phyloP scores from a whole-genome alignment of 2,113 vertebrate genomes.

The Mastomys natalensis region DNA sequence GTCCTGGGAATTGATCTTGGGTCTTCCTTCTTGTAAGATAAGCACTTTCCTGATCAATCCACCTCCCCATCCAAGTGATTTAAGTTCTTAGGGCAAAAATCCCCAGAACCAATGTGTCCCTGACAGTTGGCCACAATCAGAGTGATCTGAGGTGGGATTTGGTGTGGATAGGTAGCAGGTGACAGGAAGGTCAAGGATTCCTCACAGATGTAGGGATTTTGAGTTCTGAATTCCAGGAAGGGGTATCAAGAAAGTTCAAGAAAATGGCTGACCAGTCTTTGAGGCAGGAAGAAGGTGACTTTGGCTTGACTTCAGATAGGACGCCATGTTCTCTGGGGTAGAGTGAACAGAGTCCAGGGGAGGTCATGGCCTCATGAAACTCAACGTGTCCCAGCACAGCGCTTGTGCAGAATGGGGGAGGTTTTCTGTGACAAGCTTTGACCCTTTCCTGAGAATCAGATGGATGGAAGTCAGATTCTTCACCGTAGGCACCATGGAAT shows the following conservation, averaged over 20 bases:
- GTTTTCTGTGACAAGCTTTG: background rate
- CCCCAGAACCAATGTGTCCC: background rate
- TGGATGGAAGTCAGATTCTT: rapidly evolving
- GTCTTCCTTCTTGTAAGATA: background rate
- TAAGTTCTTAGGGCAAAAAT: background rate
- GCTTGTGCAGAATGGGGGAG: background rate
- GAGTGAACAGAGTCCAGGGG: background rate
- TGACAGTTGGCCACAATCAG: background rate
- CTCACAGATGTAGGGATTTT: background rate
- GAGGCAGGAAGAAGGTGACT: background rate
- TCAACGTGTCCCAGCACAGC: background rate
- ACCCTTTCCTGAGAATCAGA: background rate
- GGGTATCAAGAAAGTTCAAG: background rate
- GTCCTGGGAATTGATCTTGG: background rate
- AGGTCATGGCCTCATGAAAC: background rate
- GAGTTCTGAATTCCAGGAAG: background rate
- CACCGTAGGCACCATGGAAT: background rate
- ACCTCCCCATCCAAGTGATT: background rate
- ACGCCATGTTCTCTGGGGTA: background rate
- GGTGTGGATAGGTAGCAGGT: background rate
- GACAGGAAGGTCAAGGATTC: background rate
- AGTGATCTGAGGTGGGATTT: background rate
- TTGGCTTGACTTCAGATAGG: too few species aligned
- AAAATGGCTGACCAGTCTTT: background rate
- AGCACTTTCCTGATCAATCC: background rate